A percentile compares a stretch with the other conserved stretches of the same genome.
phyloP scores from a whole-genome alignment of 2,797 vertebrate genomes.

The Manis pentadactyla region DNA sequence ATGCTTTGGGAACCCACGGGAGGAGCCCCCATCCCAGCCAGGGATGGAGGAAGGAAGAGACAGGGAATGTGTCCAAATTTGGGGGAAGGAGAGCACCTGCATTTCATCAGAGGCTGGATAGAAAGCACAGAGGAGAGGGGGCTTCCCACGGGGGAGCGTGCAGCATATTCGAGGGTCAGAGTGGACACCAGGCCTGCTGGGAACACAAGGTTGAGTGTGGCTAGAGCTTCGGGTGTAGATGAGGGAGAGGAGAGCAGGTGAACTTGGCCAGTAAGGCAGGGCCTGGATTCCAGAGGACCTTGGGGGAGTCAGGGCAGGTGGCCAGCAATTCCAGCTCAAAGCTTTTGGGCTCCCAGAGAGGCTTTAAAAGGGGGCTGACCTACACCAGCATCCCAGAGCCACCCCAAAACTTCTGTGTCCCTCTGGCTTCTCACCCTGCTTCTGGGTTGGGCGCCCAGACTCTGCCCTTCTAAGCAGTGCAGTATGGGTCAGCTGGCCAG shows the following conservation, averaged over 20 bases:
- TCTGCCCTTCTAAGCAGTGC: not conserved
- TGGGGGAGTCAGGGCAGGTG: not conserved
- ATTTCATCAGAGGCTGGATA: not conserved
- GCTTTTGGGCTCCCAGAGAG: no score
- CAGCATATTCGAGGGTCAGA: no score
- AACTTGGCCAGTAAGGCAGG: not conserved
- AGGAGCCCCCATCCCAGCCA: rapidly evolving
- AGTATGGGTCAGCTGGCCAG: not conserved
- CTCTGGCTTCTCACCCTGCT: not conserved
- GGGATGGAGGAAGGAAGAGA: not conserved
- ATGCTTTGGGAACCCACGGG: rapidly evolving
- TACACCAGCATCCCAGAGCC: not conserved
- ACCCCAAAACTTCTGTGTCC: not conserved
- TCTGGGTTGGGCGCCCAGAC: rapidly evolving
- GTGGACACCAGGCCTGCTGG: not conserved
- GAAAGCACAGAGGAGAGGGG: not conserved
- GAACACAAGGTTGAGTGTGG: not conserved
- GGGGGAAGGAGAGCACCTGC: no score
- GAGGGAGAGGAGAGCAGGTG: not conserved
- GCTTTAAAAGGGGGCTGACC: not conserved
- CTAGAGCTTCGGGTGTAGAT: no score
- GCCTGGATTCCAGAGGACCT: not conserved
- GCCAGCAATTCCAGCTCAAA: not conserved
- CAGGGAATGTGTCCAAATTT: not conserved
- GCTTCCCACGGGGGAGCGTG: rapidly evolving